A percentile compares a stretch with the other conserved stretches of the same genome.
phyloP scores from a whole-genome alignment of 2,888 invertebrate species.

The Micropterix aruncella region DNA sequence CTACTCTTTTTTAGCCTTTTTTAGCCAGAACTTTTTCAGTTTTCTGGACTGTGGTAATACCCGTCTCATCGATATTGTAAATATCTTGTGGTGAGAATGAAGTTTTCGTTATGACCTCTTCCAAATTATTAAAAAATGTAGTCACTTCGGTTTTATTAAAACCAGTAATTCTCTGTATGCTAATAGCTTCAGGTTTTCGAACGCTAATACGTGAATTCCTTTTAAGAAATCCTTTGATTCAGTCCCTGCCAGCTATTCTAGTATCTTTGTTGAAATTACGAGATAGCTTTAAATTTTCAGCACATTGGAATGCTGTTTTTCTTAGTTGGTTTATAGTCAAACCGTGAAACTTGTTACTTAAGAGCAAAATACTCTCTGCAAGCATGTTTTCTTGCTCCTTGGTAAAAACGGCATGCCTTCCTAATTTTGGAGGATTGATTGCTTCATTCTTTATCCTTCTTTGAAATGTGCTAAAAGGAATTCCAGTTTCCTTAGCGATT shows the following conservation, averaged over 20 bases:
- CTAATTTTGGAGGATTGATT: slow-evolving; percentile 4
- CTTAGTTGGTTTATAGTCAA: slow-evolving; percentile 3
- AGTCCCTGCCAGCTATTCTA: too few relatives aligned
- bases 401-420: slow-evolving; percentile 5
- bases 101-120: slow-evolving; percentile 13
- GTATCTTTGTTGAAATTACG: too few relatives aligned
- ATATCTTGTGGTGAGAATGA: slow-evolving; percentile 14
- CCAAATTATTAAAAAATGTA: slow-evolving; percentile 14
- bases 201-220: too few relatives aligned
- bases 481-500: slow-evolving; percentile 4
- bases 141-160: slow-evolving; percentile 15
- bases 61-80: slow-evolving; percentile 20
- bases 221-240: too few relatives aligned
- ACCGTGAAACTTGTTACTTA: slow-evolving; percentile 3
- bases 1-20: slow-evolving; percentile 18
- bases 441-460: slow-evolving; percentile 1
- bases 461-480: slow-evolving; percentile 5
- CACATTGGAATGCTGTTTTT: too few relatives aligned
- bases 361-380: slow-evolving; percentile 2
- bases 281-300: too few relatives aligned
- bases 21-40: slow-evolving; percentile 15
- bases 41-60: slow-evolving; percentile 17
- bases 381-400: slow-evolving; percentile 4
- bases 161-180: slow-evolving; percentile 14
- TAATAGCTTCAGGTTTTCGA: slow-evolving; percentile 16